Evolutionary conservation across 2,888 invertebrate genomes (phyloP).

Genomic region (Sarcophaga carnaria): DNA sequence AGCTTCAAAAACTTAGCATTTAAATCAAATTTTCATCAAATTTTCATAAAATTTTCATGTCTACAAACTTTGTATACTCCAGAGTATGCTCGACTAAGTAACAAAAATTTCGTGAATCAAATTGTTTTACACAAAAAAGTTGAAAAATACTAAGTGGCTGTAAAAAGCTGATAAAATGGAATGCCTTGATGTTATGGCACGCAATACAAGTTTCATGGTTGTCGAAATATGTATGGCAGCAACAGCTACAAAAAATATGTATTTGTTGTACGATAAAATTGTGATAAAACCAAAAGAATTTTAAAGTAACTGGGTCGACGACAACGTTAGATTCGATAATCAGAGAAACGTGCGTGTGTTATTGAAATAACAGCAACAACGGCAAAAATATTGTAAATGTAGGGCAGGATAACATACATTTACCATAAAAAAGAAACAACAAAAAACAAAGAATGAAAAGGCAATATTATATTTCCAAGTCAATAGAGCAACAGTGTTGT

Average conservation of each 20-base stretch:
- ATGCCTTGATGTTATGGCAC: not conserved
- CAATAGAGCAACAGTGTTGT: slow-evolving; percentile 58
- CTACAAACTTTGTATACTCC: not conserved
- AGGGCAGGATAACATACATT: slow-evolving; percentile 18
- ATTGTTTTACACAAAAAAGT: not conserved
- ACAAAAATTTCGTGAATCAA: not conserved
- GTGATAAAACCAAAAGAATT: slow-evolving; percentile 4
- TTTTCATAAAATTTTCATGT: not conserved
- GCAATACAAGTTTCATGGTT: slow-evolving; percentile 29
- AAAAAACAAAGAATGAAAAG: not conserved
- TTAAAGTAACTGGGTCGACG: slow-evolving; percentile 9
- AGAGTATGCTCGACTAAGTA: not conserved
- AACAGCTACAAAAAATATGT: not conserved
- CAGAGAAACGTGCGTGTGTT: not conserved
- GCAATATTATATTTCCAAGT: slow-evolving; percentile 44
- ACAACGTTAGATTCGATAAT: no score
- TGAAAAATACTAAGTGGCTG: not conserved
- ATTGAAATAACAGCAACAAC: not conserved
- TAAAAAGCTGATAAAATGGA: not conserved
- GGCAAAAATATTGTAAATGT: slow-evolving; percentile 16
- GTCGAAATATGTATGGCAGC: not conserved
- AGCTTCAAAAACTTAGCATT: no score
- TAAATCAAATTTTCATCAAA: no score
- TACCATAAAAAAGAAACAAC: not conserved
- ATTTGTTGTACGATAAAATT: not conserved